phyloP scores from a whole-genome alignment of 92 coral and sea anemone genomes.

The Porites cylindrica region DNA sequence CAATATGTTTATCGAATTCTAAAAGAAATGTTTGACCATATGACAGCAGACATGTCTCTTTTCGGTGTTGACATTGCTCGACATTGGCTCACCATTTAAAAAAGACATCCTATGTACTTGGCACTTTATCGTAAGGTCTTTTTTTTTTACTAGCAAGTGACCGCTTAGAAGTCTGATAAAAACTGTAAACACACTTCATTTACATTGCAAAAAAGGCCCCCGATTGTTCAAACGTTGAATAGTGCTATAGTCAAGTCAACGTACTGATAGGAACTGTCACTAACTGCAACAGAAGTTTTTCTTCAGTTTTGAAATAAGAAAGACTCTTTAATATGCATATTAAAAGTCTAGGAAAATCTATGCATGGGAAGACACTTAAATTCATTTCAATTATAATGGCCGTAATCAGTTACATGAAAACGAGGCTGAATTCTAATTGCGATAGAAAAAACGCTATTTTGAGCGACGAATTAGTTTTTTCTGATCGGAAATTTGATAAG shows the following conservation, averaged over 20 bases:
- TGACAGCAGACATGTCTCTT: too few relatives aligned
- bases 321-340: conserved; percentile 6
- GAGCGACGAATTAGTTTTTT: neutral
- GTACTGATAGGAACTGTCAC: conserved; percentile 1
- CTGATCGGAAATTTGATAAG: neutral
- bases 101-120: too few relatives aligned
- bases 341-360: conserved; percentile 27
- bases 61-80: too few relatives aligned
- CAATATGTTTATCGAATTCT: too few relatives aligned
- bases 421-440: neutral
- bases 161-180: too few relatives aligned
- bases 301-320: neutral
- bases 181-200: too few relatives aligned
- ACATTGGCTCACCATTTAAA: too few relatives aligned
- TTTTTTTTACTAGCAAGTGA: too few relatives aligned
- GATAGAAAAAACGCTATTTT: neutral
- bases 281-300: neutral
- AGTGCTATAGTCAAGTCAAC: conserved; percentile 24
- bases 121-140: too few relatives aligned
- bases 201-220: too few relatives aligned
- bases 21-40: too few relatives aligned
- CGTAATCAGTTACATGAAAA: neutral
- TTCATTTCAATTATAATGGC: neutral
- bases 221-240: too few relatives aligned
- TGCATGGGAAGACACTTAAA: conserved; percentile 11